These are phyloP conservation scores for Hypotaenidia okinawae DNA, from an alignment of 2,797 vertebrate genomes.

Conservation along the genomic window DNA sequence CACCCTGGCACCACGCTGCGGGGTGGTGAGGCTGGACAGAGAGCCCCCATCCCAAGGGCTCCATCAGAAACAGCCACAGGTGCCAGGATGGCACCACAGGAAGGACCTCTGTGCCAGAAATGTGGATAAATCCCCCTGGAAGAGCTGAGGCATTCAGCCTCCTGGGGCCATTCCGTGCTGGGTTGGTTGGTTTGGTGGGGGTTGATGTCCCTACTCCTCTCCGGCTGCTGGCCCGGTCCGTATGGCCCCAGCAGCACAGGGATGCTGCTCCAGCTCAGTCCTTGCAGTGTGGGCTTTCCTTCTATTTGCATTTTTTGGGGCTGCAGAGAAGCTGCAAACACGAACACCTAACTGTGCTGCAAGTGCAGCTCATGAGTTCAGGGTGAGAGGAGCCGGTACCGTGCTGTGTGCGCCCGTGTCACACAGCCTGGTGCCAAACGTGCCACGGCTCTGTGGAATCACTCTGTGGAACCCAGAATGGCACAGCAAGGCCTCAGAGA, in stretches of 20 bases:
- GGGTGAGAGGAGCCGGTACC: background rate
- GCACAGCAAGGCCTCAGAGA: background rate
- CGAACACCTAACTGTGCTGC: background rate
- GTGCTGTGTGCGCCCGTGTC: background rate
- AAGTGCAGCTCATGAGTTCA: background rate
- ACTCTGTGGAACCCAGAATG: background rate
- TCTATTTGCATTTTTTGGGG: no score
- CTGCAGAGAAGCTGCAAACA: background rate
- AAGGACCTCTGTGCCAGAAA: background rate
- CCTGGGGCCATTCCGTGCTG: background rate
- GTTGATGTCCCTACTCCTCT: background rate
- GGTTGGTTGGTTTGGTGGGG: rapidly evolving
- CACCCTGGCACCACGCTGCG: rapidly evolving
- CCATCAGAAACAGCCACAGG: rapidly evolving
- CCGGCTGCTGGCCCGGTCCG: background rate
- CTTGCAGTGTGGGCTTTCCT: no score
- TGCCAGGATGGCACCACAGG: background rate
- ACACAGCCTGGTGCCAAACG: no score
- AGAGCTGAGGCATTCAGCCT: background rate
- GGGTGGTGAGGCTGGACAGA: rapidly evolving
- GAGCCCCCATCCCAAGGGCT: rapidly evolving
- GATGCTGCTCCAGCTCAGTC: no score
- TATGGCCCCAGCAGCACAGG: no score
- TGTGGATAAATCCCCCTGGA: background rate
- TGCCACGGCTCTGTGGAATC: no score